phyloP scores from a whole-genome alignment of 1,140 invertebrate species.

The Dendrolimus punctatus region DNA sequence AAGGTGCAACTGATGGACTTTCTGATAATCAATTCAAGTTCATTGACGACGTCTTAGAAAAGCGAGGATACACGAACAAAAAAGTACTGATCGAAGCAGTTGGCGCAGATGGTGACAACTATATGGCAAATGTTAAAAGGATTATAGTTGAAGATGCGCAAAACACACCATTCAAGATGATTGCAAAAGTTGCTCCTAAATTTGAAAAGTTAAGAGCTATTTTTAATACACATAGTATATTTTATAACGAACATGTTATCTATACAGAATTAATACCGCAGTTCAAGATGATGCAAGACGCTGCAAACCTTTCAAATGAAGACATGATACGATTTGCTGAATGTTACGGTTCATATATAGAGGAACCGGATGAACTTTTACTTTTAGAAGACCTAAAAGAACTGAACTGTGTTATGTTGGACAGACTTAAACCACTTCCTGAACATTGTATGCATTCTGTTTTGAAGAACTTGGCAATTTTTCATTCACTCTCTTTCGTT shows the following conservation, averaged over 20 bases:
- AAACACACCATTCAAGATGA: slow-evolving; percentile 3
- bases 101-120: slow-evolving; percentile 3
- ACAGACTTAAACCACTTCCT: slow-evolving; percentile 57
- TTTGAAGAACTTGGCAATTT: slow-evolving; percentile 65
- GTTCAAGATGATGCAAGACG: slow-evolving; percentile 34
- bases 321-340: slow-evolving; percentile 43
- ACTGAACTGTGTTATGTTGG: slow-evolving; percentile 54
- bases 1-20: no score
- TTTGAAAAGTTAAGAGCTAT: background rate
- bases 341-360: slow-evolving; percentile 41
- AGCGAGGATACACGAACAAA: no score
- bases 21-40: no score
- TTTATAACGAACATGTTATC: slow-evolving; percentile 4
- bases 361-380: slow-evolving; percentile 59
- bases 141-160: slow-evolving; percentile 1
- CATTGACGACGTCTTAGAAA: no score
- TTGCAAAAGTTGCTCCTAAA: slow-evolving; percentile 1
- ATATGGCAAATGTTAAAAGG: slow-evolving; percentile 4
- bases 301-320: slow-evolving; percentile 16
- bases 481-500: slow-evolving; percentile 71
- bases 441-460: slow-evolving; percentile 60
- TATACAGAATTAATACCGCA: slow-evolving; percentile 32
- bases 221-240: background rate
- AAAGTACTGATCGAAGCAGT: background rate
- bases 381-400: slow-evolving; percentile 71